Evolutionary conservation across 2,113 vertebrate species (phyloP), one percentile per base, ranked within the genome.

Genomic region (Orientallactaga bullata): DNA sequence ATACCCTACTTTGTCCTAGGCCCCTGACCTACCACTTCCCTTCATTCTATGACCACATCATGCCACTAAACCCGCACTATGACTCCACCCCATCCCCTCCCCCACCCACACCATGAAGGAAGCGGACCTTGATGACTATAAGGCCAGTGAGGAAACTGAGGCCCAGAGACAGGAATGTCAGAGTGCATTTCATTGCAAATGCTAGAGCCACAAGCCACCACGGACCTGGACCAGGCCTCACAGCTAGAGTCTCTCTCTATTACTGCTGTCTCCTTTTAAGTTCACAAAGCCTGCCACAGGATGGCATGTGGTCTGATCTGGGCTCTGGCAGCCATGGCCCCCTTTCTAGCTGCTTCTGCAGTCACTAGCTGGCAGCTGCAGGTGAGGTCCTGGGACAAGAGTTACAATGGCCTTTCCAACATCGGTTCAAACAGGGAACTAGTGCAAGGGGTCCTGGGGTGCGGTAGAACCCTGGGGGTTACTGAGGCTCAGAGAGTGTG

Each of bases 271-370:
- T 13, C 8, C 6, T 37, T 13, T 26, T 51, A 68, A n/a, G 28
- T 26, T 23, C 76, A 68, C 80, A 37, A 83, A 87, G 68, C 23
- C n/a, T n/a, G 30, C 58, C 39, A 76, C 83, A 13, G 58, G 58
- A 4, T 24, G 65, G 69, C 1, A n/a, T 28, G 28, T 1, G 47
- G 18, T 47, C 63, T 6, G 37, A 68, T 66, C 68, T 79, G 61
- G 16, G 26, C 74, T 60, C 42, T 28, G 35, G 37, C 12, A 6
- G 4, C 15, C 0, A 26, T 2, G 20, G 61, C 5, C 51, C 26
- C 21, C 16, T 88, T 47, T 21, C 7, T 1, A 37, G 78, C 16
- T 2, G 26, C 81, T 28, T 26, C 13, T n/a, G 2, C n/a, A n/a
- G n/a, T n/a, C n/a, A n/a, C n/a, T n/a, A n/a, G n/a, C n/a, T n/a